Conservation (phyloP, 2,797 vertebrate genomes). For the Sebastolobus altivelis region DNA sequence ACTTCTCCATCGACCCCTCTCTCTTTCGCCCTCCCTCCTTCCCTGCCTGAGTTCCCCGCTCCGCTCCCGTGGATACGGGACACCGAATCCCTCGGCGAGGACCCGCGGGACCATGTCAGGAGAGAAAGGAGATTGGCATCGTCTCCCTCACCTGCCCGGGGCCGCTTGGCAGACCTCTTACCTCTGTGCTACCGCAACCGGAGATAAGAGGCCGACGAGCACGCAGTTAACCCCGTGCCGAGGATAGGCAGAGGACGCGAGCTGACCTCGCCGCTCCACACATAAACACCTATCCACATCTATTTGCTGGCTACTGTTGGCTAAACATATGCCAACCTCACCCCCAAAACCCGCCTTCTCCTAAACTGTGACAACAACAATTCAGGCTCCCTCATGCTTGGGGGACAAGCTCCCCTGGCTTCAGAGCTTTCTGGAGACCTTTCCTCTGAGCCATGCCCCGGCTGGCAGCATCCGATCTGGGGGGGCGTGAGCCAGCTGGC, state of each 20-base stretch:
- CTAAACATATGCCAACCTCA: conserved; percentile 56
- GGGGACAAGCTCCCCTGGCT: conserved; percentile 66
- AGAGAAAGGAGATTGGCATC: conserved; percentile 80
- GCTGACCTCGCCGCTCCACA: conserved; percentile 28
- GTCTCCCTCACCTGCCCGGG: conserved; percentile 68
- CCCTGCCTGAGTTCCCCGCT: conserved; percentile 68
- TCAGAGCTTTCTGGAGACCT: conserved; percentile 71
- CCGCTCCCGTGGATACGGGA: conserved; percentile 83
- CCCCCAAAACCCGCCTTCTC: conserved; percentile 25
- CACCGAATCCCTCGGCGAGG: conserved; percentile 79
- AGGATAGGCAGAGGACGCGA: conserved; percentile 24
- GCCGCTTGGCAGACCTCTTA: conserved; percentile 71
- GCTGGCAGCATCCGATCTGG: conserved; percentile 80
- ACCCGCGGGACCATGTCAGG: conserved; percentile 79
- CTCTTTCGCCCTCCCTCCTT: conserved; percentile 40
- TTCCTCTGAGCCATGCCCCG: conserved; percentile 79
- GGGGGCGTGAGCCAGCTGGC: conserved; percentile 84
- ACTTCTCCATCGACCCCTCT: conserved; percentile 47
- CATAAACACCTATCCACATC: conserved; percentile 40
- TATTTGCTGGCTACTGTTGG: conserved; percentile 52
- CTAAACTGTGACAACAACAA: conserved; percentile 65
- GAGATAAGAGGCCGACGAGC: conserved; percentile 60
- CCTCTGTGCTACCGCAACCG: conserved; percentile 54
- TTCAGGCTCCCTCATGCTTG: conserved; percentile 57
- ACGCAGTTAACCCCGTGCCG: conserved; percentile 48